These are phyloP conservation scores for Cebus imitator DNA, from an alignment of 2,113 vertebrate genomes.

Conservation along the genomic window DNA sequence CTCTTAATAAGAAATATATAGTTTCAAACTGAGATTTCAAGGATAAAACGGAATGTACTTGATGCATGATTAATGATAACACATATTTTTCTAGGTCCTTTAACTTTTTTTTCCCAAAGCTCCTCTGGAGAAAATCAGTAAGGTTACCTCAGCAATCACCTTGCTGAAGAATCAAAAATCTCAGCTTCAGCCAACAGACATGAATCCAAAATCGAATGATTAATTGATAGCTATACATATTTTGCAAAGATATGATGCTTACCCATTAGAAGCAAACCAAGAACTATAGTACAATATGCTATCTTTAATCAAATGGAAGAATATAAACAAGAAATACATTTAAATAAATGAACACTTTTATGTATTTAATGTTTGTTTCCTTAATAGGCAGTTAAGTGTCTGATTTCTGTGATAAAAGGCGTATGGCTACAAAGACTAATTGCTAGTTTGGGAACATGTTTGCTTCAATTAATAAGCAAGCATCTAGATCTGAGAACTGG, in stretches of 20 bases:
- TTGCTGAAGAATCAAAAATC: conserved; percentile 32
- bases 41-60: background rate
- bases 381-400: conserved; percentile 44
- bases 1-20: background rate
- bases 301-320: conserved; percentile 9
- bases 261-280: conserved; percentile 16
- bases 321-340: background rate
- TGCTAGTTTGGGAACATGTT: background rate
- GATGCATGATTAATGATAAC: background rate
- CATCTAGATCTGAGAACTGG: background rate
- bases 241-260: background rate
- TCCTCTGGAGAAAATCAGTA: background rate
- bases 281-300: background rate
- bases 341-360: conserved; percentile 34
- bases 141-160: background rate
- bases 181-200: conserved; percentile 21
- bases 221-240: background rate
- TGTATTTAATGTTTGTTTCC: conserved; percentile 38
- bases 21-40: background rate
- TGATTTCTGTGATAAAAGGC: conserved; percentile 35
- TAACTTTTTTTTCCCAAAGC: background rate
- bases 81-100: background rate
- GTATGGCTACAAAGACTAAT: conserved; percentile 1
- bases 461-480: background rate
- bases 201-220: conserved; percentile 35